Percentiles rank a stretch among this genome's conserved stretches.
phyloP scores from a whole-genome alignment of 2,113 vertebrate species.

The Mixornis gularis region DNA sequence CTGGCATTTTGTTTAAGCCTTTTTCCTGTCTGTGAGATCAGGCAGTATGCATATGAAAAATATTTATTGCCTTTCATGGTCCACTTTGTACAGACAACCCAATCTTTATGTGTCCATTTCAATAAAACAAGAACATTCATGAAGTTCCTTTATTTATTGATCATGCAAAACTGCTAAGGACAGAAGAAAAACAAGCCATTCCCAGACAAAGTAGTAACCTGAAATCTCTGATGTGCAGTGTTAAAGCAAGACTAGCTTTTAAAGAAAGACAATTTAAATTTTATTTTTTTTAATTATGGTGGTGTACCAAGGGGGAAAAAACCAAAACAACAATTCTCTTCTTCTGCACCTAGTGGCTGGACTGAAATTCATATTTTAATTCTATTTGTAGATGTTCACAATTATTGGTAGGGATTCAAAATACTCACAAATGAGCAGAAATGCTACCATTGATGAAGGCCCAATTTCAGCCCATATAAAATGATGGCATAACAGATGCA shows the following conservation, averaged over 20 bases:
- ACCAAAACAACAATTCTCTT: not conserved
- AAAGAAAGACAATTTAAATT: not conserved
- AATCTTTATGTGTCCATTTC: not conserved
- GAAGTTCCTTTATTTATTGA: not conserved
- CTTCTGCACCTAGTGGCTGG: not conserved
- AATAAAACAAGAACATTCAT: slow-evolving; percentile 4
- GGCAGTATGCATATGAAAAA: not conserved
- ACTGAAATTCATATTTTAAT: not conserved
- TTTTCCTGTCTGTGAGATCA: slow-evolving; percentile 13
- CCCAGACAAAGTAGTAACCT: not conserved
- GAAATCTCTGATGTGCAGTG: not conserved
- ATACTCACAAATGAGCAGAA: not conserved
- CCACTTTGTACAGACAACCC: not conserved
- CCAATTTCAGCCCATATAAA: not conserved
- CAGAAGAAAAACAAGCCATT: not conserved
- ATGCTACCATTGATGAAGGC: not conserved
- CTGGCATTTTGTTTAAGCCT: not conserved
- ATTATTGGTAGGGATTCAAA: not conserved
- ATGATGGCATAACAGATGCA: not conserved
- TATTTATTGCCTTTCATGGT: not conserved
- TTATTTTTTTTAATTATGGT: not conserved
- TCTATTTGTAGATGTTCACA: not conserved
- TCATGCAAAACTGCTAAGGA: not conserved
- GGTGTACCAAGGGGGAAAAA: not conserved
- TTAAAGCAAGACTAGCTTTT: not conserved